Evolutionary conservation across 2,113 vertebrate genomes (phyloP), one percentile per base, ranked within the genome.

Genomic region (Panthera leo): DNA sequence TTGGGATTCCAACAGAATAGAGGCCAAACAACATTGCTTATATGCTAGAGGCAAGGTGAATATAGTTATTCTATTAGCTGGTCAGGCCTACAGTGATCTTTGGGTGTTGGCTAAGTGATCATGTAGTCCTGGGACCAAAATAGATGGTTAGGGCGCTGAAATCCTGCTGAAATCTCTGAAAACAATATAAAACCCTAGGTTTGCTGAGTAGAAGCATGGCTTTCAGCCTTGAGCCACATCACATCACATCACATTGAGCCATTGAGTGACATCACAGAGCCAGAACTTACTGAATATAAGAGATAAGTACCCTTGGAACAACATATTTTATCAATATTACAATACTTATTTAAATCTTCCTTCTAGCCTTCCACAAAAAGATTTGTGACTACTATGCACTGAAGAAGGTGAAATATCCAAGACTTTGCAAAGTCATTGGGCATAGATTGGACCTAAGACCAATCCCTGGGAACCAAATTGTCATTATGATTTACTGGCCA

Each of bases 361-460:
- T 51, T 58, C 21, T 48, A 53, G n/a, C 13, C 84, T 78, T 85
- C 51, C 34, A 68, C 18, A 45, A 83, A 75, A 94, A 70, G 61
- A 13, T 89, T 51, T 48, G 23, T 76, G 55, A 19, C 11, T 55
- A 18, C n/a, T 91, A 7, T 10, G 7, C 11, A 36, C n/a, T 45
- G 13, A 97, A 34, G 51, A 95, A 84, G 55, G 68, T 73, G 53
- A 96, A 94, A 67, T 93, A 94, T 53, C 23, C 13, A 85, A 36
- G 36, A 25, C 12, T 65, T 83, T 86, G 48, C 18, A 95, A 15
- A 39, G 31, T 83, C 82, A 63, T n/a, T 71, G 18, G 13, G 7
- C 5, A 3, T 78, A 85, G n/a, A 76, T 12, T 82, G n/a, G 88
- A 23, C 18, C 4, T 2, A 15, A 58, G 19, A 89, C 9, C 36